Conservation (phyloP, 2,797 vertebrate genomes). For the Xenops minutus region DNA sequence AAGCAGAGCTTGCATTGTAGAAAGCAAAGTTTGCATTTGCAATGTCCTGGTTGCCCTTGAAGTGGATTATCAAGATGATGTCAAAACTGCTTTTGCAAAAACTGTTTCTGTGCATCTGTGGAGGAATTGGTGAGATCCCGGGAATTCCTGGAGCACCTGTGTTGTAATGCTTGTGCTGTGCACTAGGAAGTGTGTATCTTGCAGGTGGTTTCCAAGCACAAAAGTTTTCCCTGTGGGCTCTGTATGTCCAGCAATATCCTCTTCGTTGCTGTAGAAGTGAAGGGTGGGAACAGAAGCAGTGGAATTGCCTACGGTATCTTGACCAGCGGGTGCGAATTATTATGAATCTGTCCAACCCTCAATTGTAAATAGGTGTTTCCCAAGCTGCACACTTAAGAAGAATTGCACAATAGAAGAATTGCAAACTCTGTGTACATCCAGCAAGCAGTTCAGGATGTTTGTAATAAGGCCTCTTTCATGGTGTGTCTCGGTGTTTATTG, state of each 20-base stretch:
- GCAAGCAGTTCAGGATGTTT: not conserved
- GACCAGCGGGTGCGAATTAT: not conserved
- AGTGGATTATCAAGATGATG: not conserved
- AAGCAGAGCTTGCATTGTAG: not conserved
- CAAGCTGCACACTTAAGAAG: not conserved
- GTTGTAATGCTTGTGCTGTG: not conserved
- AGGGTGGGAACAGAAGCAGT: not conserved
- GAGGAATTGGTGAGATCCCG: not conserved
- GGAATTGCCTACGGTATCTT: not conserved
- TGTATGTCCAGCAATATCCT: not conserved
- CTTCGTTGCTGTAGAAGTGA: not conserved
- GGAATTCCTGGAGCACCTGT: not conserved
- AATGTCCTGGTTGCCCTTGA: not conserved
- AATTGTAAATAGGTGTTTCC: accelerated
- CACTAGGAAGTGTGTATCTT: not conserved
- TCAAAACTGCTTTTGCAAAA: not conserved
- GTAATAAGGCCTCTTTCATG: not conserved
- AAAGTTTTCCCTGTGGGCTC: not conserved
- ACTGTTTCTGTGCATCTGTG: not conserved
- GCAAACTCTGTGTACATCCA: accelerated
- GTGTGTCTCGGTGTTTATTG: not conserved
- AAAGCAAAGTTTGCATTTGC: not conserved
- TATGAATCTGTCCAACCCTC: not conserved
- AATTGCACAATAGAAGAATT: not conserved
- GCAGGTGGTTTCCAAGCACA: not conserved